Evolutionary conservation across 2,888 invertebrate genomes (phyloP).

Genomic region (Zaprionus lineosus): DNA sequence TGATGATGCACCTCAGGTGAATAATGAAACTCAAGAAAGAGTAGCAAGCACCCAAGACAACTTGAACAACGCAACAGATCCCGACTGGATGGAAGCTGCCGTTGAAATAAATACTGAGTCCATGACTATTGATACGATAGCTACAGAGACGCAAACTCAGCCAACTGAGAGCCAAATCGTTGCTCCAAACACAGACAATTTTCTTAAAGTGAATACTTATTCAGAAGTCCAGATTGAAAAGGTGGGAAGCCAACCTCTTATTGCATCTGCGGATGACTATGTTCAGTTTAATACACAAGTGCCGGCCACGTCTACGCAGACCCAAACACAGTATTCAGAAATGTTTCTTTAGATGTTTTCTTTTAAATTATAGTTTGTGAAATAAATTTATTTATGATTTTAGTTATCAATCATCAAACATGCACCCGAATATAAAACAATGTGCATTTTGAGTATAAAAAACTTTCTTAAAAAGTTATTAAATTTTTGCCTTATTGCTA

Average conservation of each 20-base stretch:
- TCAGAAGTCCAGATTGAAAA: too few species aligned
- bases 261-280: constrained; percentile 26
- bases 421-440: constrained; percentile 24
- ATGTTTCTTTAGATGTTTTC: constrained; percentile 9
- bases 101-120: constrained; percentile 34
- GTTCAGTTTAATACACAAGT: constrained; percentile 43
- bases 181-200: too few species aligned
- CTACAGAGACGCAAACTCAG: constrained; percentile 3
- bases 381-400: constrained; percentile 17
- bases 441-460: constrained; percentile 46
- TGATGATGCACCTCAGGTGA: background rate
- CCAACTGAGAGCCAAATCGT: constrained; percentile 20
- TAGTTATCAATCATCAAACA: constrained; percentile 25
- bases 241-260: background rate
- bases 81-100: constrained; percentile 28
- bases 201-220: too few species aligned
- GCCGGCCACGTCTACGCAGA: constrained; percentile 48
- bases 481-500: constrained; percentile 17
- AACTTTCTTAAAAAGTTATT: constrained; percentile 37
- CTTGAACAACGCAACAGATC: background rate
- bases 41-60: background rate
- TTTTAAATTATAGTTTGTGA: constrained; percentile 1
- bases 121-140: constrained; percentile 8
- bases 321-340: constrained; percentile 20
- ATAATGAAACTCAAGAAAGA: background rate